Base-by-base conservation (phyloP, 2,113 vertebrate species). In the Eulacestoma nigropectus region DNA sequence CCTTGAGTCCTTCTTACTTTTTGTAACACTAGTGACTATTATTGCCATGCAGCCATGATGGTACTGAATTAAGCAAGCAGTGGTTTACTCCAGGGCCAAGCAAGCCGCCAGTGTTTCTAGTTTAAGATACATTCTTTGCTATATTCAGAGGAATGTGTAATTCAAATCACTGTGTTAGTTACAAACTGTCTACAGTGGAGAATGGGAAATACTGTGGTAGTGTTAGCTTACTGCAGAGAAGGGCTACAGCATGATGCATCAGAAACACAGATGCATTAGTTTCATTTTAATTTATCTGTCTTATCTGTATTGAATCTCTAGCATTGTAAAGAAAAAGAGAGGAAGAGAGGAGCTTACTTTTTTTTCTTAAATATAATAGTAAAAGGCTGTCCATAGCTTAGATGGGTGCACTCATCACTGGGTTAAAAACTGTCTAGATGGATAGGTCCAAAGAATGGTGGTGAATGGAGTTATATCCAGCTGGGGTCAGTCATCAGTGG, bases 151-250 rank as follows among this genome's bases (percentile, higher is more conserved):
- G 84, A 87, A 93, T 17, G 21, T 32, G 49, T 96, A 96, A 96
- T 97, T 89, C 97, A 96, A 97, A 97, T 95, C 91, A 97, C 87
- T n/a, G 20, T 96, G 94, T 96, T 97, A 95, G 94, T 97, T 97
- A 89, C 21, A 44, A 96, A 52, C 95, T 97, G 95, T 97, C 96
- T 97, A 72, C 39, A 78, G 15, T 94, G 90, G 97, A 95, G 93
- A 97, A 97, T 97, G 97, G 97, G 77, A 97, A 91, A 97, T 96
- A 94, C 78, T 79, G 30, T 94, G 53, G 42, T 90, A 93, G 73
- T 82, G 91, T 95, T 81, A 94, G 69, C 62, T 97, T 92, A 74
- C 85, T 95, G 70, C 74, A 64, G 87, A 95, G 87, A 91, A 90
- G 72, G 62, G 93, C 89, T 93, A 84, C 68, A 89, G 73, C 74